Conservation (phyloP, 1,140 invertebrate genomes). For the Bombus impatiens region DNA sequence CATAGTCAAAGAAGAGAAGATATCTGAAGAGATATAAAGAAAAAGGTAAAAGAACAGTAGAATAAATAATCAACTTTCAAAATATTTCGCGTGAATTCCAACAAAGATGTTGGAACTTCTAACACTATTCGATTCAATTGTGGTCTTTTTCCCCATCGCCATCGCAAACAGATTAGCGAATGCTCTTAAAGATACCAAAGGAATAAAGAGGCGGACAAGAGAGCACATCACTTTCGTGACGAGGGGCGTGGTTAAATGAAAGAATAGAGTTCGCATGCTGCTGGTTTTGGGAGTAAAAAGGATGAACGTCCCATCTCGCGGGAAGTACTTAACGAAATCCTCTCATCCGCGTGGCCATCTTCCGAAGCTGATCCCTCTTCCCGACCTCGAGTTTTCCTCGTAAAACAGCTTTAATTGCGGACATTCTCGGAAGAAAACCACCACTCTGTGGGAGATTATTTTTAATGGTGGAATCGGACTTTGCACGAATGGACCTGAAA, state of each 20-base stretch:
- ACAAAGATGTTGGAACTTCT: too few species aligned
- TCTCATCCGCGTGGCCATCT: slow-evolving; percentile 68
- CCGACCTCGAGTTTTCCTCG: slow-evolving; percentile 33
- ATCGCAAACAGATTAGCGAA: slow-evolving; percentile 61
- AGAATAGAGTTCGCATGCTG: slow-evolving; percentile 62
- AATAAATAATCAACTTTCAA: too few species aligned
- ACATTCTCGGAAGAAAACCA: not conserved
- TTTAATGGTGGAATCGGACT: not conserved
- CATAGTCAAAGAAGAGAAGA: too few species aligned
- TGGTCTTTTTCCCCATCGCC: slow-evolving; percentile 10
- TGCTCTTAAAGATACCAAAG: slow-evolving; percentile 11
- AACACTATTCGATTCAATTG: not conserved
- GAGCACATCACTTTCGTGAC: slow-evolving; percentile 47
- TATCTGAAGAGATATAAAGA: too few species aligned
- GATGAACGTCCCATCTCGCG: slow-evolving; percentile 70
- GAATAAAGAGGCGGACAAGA: slow-evolving; percentile 9
- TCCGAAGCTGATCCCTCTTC: slow-evolving; percentile 31
- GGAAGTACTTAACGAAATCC: slow-evolving; percentile 72
- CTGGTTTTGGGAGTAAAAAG: slow-evolving; percentile 60
- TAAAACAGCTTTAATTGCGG: slow-evolving; percentile 61
- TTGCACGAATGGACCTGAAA: not conserved
- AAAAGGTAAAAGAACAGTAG: too few species aligned
- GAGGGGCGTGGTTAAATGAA: slow-evolving; percentile 59
- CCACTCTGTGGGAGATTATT: slow-evolving; percentile 20
- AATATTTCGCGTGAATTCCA: too few species aligned